phyloP scores from a whole-genome alignment of 2,888 invertebrate species.

The Escarpia spicata region DNA sequence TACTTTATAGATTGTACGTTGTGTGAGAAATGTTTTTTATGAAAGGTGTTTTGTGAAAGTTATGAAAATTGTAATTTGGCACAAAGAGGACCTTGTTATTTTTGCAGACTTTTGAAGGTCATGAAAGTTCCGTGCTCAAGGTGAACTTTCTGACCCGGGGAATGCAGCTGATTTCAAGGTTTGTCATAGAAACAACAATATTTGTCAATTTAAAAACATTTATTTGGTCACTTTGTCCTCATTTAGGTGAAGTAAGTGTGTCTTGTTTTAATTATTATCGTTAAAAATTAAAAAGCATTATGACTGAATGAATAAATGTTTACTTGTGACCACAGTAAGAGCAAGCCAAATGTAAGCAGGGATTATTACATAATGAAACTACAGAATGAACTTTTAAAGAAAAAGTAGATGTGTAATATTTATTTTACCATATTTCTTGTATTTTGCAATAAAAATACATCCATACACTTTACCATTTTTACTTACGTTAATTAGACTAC shows the following conservation, averaged over 20 bases:
- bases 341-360: too few species aligned
- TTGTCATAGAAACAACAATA: slow-evolving; percentile 20
- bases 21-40: not conserved
- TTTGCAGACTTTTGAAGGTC: slow-evolving; percentile 83
- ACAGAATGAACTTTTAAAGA: too few species aligned
- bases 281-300: not conserved
- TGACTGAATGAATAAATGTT: too few species aligned
- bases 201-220: not conserved
- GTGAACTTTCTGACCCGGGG: slow-evolving; percentile 85
- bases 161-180: slow-evolving; percentile 81
- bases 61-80: not conserved
- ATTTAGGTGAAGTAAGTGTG: not conserved
- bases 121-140: slow-evolving; percentile 87
- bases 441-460: not conserved
- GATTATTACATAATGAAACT: too few species aligned
- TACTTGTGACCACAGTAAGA: too few species aligned
- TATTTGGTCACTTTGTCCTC: not conserved
- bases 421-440: not conserved
- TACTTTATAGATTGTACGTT: not conserved
- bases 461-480: too few species aligned
- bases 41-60: not conserved
- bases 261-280: not conserved
- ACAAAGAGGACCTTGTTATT: not conserved
- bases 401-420: too few species aligned
- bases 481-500: not conserved